phyloP scores from a whole-genome alignment of 2,888 invertebrate genomes.

The Apamea monoglypha region DNA sequence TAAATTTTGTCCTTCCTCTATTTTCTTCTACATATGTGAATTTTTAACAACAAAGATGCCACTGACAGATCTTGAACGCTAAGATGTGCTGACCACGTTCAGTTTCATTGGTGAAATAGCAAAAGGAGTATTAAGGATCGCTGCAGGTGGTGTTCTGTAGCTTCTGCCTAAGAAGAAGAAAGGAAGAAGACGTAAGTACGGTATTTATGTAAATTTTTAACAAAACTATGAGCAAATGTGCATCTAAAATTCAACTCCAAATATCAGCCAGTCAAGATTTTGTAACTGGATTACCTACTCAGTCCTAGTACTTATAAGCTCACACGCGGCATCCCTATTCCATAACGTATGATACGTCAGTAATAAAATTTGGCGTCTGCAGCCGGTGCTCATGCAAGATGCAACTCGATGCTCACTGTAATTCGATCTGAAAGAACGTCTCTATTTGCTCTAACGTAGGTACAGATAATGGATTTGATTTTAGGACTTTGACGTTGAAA shows the following conservation, averaged over 20 bases:
- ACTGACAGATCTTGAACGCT: too few relatives aligned
- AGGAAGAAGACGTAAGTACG: too few relatives aligned
- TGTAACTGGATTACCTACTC: background rate
- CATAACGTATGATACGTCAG: constrained; percentile 16
- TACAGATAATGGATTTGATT: constrained; percentile 13
- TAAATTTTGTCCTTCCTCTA: too few relatives aligned
- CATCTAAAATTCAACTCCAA: background rate
- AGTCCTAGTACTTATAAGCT: background rate
- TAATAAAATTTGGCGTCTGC: constrained; percentile 54
- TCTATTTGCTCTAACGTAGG: constrained; percentile 12
- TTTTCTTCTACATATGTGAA: too few relatives aligned
- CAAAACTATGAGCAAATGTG: background rate
- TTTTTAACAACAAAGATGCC: too few relatives aligned
- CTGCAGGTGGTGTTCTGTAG: too few relatives aligned
- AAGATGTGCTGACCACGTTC: too few relatives aligned
- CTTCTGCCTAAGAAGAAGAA: background rate
- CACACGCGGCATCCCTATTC: background rate
- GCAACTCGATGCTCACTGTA: constrained; percentile 37
- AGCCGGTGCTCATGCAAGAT: constrained; percentile 49
- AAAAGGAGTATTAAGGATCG: too few relatives aligned
- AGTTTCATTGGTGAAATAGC: too few relatives aligned
- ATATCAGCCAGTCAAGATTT: too few relatives aligned
- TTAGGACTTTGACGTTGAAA: background rate
- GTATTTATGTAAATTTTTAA: too few relatives aligned
- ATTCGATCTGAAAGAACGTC: constrained; percentile 32